A percentile compares a stretch with the other conserved stretches of the same genome.
These are phyloP conservation scores for Siniperca knerii DNA, from an alignment of 2,113 vertebrate genomes.

Conservation along the genomic window DNA sequence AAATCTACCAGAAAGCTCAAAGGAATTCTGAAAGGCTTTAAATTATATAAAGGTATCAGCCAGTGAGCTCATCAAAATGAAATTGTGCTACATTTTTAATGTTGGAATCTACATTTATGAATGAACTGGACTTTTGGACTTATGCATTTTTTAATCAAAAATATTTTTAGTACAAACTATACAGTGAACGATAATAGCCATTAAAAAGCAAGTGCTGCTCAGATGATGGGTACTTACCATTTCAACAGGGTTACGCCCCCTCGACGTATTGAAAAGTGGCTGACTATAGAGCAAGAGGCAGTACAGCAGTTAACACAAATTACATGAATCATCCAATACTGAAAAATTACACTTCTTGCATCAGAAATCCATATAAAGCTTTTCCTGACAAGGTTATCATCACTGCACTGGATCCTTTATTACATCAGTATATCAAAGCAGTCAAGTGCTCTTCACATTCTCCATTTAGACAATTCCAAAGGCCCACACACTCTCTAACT, in stretches of 20 bases:
- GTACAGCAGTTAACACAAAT: slow-evolving; percentile 53
- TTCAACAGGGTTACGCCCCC: slow-evolving; percentile 31
- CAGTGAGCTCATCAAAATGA: neutral
- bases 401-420: slow-evolving; percentile 47
- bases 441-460: slow-evolving; percentile 43
- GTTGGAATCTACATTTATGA: neutral
- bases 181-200: slow-evolving; percentile 13
- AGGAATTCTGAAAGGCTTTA: neutral
- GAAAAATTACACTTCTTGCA: slow-evolving; percentile 33
- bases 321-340: slow-evolving; percentile 59
- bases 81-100: neutral
- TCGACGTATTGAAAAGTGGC: slow-evolving; percentile 11
- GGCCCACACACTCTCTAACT: slow-evolving; percentile 15
- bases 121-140: slow-evolving; percentile 5
- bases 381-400: slow-evolving; percentile 36
- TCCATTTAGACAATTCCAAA: slow-evolving; percentile 32
- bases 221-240: slow-evolving; percentile 35
- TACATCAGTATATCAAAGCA: slow-evolving; percentile 43
- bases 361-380: slow-evolving; percentile 59
- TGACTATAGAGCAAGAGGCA: slow-evolving; percentile 40
- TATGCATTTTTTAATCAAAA: slow-evolving; percentile 4
- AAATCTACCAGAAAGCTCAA: neutral
- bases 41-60: neutral
- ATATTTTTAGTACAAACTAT: neutral
- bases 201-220: slow-evolving; percentile 38